Evolutionary conservation across 92 coral and sea anemone species (phyloP).

Genomic region (Montipora capitata): DNA sequence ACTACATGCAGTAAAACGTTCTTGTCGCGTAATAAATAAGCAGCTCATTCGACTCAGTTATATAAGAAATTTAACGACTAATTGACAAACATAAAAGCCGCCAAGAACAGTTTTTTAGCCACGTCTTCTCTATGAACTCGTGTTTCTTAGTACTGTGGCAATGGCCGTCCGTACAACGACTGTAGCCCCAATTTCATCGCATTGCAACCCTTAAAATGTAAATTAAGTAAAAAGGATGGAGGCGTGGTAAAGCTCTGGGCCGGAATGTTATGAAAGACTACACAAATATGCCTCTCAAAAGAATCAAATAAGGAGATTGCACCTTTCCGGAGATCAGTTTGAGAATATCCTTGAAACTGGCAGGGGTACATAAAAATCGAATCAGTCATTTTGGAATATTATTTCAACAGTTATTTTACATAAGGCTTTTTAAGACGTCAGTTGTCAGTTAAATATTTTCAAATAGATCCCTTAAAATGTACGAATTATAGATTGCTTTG

Average conservation of each 20-base stretch:
- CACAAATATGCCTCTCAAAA: slow-evolving; percentile 5
- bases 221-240: no score
- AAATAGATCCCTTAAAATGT: no score
- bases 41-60: neutral
- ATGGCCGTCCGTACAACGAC: neutral
- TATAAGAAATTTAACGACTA: no score
- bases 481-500: no score
- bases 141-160: neutral
- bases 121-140: neutral
- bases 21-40: neutral
- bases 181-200: no score
- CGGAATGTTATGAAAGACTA: neutral
- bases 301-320: slow-evolving; percentile 28
- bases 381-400: neutral
- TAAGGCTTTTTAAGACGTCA: neutral
- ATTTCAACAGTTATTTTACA: neutral
- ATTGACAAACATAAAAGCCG: neutral
- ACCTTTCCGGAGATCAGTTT: slow-evolving; percentile 28
- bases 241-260: slow-evolving; percentile 1
- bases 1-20: neutral
- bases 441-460: no score
- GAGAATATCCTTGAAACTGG: neutral
- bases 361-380: neutral
- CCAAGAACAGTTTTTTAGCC: neutral
- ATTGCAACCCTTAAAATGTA: neutral